Evolutionary conservation across 1,140 invertebrate species (phyloP).

Genomic region (Euura saliciscinereae): DNA sequence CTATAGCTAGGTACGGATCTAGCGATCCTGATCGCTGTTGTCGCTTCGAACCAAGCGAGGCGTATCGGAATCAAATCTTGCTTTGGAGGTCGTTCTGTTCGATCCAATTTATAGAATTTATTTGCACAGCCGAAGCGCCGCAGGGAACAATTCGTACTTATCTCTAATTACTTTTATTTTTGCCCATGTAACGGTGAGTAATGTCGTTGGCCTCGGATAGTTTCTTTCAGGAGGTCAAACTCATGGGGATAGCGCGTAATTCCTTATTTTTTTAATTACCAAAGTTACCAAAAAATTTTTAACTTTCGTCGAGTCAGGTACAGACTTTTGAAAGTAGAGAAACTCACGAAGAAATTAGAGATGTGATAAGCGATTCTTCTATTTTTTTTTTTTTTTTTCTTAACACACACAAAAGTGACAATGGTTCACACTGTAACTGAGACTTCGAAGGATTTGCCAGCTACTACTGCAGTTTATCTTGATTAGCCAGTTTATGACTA

Average conservation of each 20-base stretch:
- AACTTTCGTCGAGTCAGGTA: neutral
- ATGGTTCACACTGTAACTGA: no score
- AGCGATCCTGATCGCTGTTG: neutral
- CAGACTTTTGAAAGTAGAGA: neutral
- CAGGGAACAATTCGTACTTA: no score
- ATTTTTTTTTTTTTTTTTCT: no score
- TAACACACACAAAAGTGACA: no score
- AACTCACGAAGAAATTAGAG: neutral
- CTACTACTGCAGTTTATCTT: no score
- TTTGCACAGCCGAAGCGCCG: neutral
- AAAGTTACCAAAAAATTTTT: neutral
- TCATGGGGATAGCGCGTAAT: neutral
- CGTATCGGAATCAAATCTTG: slow-evolving; percentile 1
- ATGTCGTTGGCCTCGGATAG: no score
- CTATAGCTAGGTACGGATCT: neutral
- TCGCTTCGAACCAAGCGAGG: neutral
- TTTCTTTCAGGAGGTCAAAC: neutral
- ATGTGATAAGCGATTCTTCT: neutral
- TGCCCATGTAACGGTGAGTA: no score
- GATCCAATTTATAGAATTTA: neutral
- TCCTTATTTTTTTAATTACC: neutral
- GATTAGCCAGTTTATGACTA: no score
- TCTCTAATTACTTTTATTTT: no score
- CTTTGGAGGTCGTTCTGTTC: neutral
- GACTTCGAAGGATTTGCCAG: no score